Conservation (phyloP, 2,888 invertebrate genomes). For the Drosophila kokeensis region DNA sequence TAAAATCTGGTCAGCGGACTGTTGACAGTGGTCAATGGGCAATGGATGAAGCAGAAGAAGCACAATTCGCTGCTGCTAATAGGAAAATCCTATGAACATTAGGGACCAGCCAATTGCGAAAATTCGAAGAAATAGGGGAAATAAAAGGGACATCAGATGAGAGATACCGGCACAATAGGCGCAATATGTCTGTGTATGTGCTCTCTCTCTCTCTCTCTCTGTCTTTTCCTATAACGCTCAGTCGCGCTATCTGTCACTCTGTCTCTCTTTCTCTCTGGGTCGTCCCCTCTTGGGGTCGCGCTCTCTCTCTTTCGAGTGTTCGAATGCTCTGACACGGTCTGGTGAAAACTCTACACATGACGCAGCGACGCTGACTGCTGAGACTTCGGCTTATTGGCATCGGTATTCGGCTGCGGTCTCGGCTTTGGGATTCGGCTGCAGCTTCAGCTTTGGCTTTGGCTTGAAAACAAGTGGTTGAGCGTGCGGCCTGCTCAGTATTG, state of each 20-base stretch:
- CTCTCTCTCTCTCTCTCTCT: neutral
- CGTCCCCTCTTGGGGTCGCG: neutral
- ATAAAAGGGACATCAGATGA: slow-evolving; percentile 59
- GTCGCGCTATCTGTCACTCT: neutral
- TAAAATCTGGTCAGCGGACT: slow-evolving; percentile 19
- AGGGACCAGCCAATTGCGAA: slow-evolving; percentile 26
- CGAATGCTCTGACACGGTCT: slow-evolving; percentile 12
- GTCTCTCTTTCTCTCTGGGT: slow-evolving; percentile 1
- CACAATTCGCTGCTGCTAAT: slow-evolving; percentile 41
- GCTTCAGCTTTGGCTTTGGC: slow-evolving; percentile 50
- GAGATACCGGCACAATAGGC: slow-evolving; percentile 58
- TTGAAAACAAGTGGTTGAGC: slow-evolving; percentile 84
- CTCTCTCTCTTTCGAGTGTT: slow-evolving; percentile 18
- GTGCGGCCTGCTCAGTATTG: slow-evolving; percentile 65
- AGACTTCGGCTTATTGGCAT: slow-evolving; percentile 35
- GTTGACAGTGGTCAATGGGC: neutral
- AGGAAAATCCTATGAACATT: slow-evolving; percentile 62
- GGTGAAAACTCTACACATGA: slow-evolving; percentile 66
- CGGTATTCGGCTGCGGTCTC: slow-evolving; percentile 11
- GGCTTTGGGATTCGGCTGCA: slow-evolving; percentile 42
- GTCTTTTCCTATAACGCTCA: neutral
- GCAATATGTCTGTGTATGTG: slow-evolving; percentile 7
- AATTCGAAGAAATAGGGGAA: slow-evolving; percentile 46
- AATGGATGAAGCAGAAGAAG: slow-evolving; percentile 1
- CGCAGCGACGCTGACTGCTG: slow-evolving; percentile 48